phyloP scores from a whole-genome alignment of 2,888 invertebrate species.

The Melinaea marsaeus region DNA sequence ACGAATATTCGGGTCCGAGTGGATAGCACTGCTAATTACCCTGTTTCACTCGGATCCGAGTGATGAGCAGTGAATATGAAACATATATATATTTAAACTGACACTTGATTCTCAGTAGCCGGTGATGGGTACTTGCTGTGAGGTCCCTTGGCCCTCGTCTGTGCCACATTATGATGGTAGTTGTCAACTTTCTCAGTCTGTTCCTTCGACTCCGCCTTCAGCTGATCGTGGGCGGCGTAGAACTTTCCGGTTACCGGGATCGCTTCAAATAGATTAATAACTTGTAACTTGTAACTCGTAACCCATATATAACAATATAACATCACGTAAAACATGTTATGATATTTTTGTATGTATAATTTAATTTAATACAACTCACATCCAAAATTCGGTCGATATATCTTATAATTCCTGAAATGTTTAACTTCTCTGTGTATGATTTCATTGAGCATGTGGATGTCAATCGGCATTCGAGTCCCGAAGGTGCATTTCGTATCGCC shows the following conservation, averaged over 20 bases:
- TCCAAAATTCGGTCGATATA: constrained; percentile 68
- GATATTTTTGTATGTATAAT: not conserved
- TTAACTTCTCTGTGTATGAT: constrained; percentile 66
- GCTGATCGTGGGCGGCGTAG: constrained; percentile 64
- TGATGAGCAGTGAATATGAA: too few relatives aligned
- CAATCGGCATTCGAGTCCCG: constrained; percentile 62
- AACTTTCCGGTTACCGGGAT: constrained; percentile 66
- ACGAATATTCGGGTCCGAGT: too few relatives aligned
- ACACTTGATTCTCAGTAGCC: constrained; percentile 62
- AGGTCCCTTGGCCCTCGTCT: constrained; percentile 63
- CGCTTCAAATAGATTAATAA: constrained; percentile 21
- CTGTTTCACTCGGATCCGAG: too few relatives aligned
- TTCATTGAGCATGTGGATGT: constrained; percentile 68
- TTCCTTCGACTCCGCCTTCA: constrained; percentile 48
- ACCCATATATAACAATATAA: too few relatives aligned
- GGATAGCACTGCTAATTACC: too few relatives aligned
- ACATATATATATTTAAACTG: constrained; percentile 25
- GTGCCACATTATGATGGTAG: constrained; percentile 58
- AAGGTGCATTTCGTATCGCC: constrained; percentile 50
- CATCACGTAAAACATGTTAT: not conserved
- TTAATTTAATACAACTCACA: constrained; percentile 46
- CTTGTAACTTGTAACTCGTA: too few relatives aligned
- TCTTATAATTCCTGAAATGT: constrained; percentile 66
- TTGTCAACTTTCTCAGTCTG: constrained; percentile 51
- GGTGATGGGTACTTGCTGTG: constrained; percentile 57